Percentiles rank a stretch among this genome's conserved stretches.
Evolutionary conservation across 2,797 vertebrate species (phyloP).

Genomic region (Rhabdomys pumilio): DNA sequence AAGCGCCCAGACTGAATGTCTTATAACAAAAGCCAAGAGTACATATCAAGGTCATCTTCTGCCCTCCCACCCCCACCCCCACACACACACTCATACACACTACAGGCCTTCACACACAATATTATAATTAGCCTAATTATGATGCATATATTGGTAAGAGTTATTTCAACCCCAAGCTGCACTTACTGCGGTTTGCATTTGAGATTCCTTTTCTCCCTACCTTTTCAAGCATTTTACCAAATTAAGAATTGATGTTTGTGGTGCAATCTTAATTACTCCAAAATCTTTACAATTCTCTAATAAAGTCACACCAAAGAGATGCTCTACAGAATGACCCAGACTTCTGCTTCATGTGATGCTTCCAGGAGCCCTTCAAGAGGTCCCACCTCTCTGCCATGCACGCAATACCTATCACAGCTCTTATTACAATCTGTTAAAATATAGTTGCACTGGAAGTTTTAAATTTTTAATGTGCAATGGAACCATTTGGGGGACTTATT

Average conservation of each 20-base stretch:
- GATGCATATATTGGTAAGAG: too few relatives aligned
- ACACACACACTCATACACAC: background rate
- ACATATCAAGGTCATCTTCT: background rate
- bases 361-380: background rate
- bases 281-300: constrained; percentile 12
- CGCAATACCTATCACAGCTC: background rate
- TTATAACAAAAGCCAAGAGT: background rate
- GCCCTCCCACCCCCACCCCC: background rate
- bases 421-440: background rate
- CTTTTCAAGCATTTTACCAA: constrained; percentile 22
- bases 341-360: background rate
- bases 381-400: background rate
- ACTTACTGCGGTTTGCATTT: constrained; percentile 4
- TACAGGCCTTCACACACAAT: background rate
- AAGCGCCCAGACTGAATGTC: background rate
- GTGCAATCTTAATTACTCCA: background rate
- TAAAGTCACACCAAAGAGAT: background rate
- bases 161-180: background rate
- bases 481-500: background rate
- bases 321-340: background rate
- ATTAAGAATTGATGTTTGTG: constrained; percentile 3
- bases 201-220: background rate
- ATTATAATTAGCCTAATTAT: background rate
- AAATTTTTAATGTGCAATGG: background rate
- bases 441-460: background rate